Percentiles rank a stretch among this genome's conserved stretches.
Evolutionary conservation across 2,113 vertebrate species (phyloP).

Genomic region (Hiodon tergisus): DNA sequence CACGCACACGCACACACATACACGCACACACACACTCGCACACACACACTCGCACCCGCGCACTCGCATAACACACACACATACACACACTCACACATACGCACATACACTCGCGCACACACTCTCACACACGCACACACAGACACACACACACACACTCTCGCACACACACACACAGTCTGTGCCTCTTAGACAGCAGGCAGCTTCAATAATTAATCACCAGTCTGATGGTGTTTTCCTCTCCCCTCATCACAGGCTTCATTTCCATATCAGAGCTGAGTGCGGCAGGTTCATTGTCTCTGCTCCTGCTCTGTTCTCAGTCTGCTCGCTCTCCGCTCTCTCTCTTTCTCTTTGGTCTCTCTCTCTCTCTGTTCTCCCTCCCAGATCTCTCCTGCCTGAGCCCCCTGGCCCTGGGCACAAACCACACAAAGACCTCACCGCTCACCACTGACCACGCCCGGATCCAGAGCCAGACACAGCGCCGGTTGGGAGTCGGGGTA

Average conservation of each 20-base stretch:
- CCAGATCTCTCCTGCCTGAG: neutral
- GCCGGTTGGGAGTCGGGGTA: no score
- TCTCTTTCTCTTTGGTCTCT: no score
- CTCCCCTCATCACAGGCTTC: conserved; percentile 24
- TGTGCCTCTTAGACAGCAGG: conserved; percentile 10
- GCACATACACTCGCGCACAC: neutral
- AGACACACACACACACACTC: neutral
- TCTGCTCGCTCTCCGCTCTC: no score
- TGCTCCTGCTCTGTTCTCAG: neutral
- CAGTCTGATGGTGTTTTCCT: conserved; percentile 29
- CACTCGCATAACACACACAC: conserved; percentile 7
- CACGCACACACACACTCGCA: conserved; percentile 15
- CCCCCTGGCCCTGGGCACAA: no score
- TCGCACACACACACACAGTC: neutral
- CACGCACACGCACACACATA: conserved; percentile 9
- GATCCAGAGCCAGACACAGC: no score
- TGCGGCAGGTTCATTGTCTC: neutral
- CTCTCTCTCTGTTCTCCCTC: neutral
- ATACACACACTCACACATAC: neutral
- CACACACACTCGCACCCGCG: conserved; percentile 11
- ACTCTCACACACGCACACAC: conserved; percentile 10
- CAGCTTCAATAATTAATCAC: conserved; percentile 30
- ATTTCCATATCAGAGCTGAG: conserved; percentile 11
- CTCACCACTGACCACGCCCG: no score
- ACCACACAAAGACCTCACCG: no score